Evolutionary conservation across 2,888 invertebrate species (phyloP).

Genomic region (Athalia rosae): DNA sequence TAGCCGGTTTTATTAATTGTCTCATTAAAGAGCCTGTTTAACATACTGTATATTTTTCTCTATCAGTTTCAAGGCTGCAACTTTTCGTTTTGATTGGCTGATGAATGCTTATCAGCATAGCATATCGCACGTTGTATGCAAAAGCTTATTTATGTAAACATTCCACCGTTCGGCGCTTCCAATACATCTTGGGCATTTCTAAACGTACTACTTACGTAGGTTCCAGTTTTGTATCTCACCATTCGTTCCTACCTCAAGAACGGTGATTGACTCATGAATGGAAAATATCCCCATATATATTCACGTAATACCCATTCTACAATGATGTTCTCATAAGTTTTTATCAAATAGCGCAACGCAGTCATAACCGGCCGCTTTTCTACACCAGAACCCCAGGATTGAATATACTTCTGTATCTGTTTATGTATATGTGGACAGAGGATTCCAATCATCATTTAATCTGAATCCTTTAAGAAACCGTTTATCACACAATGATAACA

Average conservation of each 20-base stretch:
- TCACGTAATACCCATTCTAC: no score
- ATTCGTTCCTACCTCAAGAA: no score
- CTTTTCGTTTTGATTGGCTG: conserved; percentile 12
- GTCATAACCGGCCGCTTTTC: no score
- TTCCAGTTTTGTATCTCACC: no score
- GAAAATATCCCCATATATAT: no score
- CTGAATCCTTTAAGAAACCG: conserved; percentile 19
- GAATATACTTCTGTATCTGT: background rate
- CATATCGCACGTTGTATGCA: background rate
- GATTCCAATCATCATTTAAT: background rate
- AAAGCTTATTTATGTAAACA: conserved; percentile 11
- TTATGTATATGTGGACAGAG: background rate
- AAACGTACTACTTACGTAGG: no score
- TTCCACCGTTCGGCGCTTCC: background rate
- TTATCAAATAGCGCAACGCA: no score
- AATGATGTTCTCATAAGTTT: no score
- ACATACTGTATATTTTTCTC: conserved; percentile 6
- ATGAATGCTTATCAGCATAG: conserved; percentile 13
- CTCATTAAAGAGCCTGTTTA: conserved; percentile 9
- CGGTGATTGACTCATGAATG: no score
- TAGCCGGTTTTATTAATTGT: background rate
- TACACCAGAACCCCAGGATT: no score
- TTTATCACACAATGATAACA: conserved; percentile 12
- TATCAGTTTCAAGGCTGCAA: conserved; percentile 19
- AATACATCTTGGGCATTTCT: no score